Percentiles rank a stretch among this genome's conserved stretches.
These are phyloP conservation scores for Nymphalis urticae DNA, from an alignment of 2,888 invertebrate genomes.

Conservation along the genomic window DNA sequence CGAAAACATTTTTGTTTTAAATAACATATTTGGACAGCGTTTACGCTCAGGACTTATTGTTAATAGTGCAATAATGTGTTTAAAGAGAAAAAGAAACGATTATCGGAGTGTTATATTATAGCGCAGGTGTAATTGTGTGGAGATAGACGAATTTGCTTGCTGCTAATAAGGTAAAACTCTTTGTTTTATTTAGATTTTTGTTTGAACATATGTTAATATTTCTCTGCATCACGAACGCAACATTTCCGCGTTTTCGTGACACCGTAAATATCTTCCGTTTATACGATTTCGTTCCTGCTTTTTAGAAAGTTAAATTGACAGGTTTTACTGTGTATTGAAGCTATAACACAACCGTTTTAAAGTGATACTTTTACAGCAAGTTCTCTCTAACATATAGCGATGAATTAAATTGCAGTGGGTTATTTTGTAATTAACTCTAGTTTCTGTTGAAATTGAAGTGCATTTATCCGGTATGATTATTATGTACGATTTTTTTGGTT, in stretches of 20 bases:
- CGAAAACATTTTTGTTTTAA: constrained; percentile 50
- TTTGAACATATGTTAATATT: constrained; percentile 62
- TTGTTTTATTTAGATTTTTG: constrained; percentile 48
- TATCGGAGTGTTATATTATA: constrained; percentile 80
- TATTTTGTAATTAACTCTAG: neutral
- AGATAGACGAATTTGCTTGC: constrained; percentile 67
- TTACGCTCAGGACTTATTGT: constrained; percentile 69
- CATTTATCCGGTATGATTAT: neutral
- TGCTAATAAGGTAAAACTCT: constrained; percentile 66
- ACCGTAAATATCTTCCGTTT: neutral
- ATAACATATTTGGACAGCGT: constrained; percentile 70
- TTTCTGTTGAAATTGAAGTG: neutral
- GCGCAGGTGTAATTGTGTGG: constrained; percentile 73
- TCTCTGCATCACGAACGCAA: constrained; percentile 31
- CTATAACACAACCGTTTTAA: constrained; percentile 47
- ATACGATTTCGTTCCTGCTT: constrained; percentile 41
- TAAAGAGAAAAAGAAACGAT: constrained; percentile 79
- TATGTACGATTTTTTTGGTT: neutral
- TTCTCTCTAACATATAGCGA: constrained; percentile 9
- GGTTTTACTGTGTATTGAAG: constrained; percentile 39
- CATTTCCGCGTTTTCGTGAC: constrained; percentile 1
- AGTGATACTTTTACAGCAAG: constrained; percentile 34
- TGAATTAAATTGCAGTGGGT: neutral
- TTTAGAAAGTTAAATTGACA: constrained; percentile 59
- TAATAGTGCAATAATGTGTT: constrained; percentile 80